These are phyloP conservation scores for Merodon equestris DNA, from an alignment of 2,888 invertebrate genomes.

Conservation along the genomic window DNA sequence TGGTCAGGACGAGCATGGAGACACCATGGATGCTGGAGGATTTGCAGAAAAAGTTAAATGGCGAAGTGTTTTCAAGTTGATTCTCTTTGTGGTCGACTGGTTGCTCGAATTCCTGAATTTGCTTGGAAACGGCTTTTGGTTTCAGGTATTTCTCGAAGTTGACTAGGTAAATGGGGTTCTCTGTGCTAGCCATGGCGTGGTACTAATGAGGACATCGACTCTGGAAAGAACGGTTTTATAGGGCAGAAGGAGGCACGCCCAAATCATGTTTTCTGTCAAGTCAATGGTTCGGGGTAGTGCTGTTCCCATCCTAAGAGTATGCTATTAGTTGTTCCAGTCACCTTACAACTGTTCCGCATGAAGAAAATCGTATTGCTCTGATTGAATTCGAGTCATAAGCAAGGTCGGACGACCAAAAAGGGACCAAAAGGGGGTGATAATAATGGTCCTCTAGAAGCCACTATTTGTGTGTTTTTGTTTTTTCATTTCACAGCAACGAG, in stretches of 20 bases:
- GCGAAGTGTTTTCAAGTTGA: background rate
- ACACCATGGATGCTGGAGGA: constrained; percentile 76
- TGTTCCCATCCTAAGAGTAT: constrained; percentile 17
- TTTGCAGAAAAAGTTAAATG: constrained; percentile 75
- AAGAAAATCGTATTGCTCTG: too few species aligned
- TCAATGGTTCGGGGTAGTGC: background rate
- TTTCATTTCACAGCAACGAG: too few species aligned
- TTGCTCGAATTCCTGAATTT: background rate
- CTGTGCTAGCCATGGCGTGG: constrained; percentile 17
- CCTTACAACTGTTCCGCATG: too few species aligned
- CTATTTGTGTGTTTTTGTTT: too few species aligned
- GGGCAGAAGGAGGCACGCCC: constrained; percentile 5
- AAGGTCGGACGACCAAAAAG: too few species aligned
- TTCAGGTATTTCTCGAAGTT: constrained; percentile 55
- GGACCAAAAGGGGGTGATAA: too few species aligned
- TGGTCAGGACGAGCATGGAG: constrained; percentile 70
- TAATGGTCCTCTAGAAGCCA: too few species aligned
- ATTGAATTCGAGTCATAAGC: too few species aligned
- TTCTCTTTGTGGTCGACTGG: background rate
- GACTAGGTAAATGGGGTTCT: constrained; percentile 35
- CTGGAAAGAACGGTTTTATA: background rate
- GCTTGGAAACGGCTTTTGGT: constrained; percentile 24
- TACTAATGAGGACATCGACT: constrained; percentile 8
- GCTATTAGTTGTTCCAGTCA: background rate
- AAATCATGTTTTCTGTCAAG: constrained; percentile 5